Base-by-base conservation (phyloP, 1,140 invertebrate genomes). In the Drosophila arizonae region DNA sequence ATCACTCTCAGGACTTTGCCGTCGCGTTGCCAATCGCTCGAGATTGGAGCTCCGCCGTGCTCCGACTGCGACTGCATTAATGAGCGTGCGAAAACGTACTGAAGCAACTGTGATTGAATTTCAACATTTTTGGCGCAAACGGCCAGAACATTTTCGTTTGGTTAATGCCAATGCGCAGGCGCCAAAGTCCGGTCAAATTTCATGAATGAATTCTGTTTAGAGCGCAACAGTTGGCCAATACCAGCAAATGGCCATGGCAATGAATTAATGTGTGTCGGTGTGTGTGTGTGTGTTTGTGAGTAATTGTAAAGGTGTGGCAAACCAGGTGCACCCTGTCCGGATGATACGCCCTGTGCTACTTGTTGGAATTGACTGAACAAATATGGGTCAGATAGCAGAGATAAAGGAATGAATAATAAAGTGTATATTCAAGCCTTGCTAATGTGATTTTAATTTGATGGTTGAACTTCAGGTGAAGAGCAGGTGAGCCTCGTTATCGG, bases 61-160 rank as follows among this genome's bases (percentile, higher is more conserved):
- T 26, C 36, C 39, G 39, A 41, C 50, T 70, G 64, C 76, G 69
- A 63, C 82, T 51, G 48, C 33, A 21, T 64, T 71, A 73, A 79
- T 87, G 78, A 79, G 76, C 72, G 72, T 72, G 55, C 66, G 66
- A 79, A 82, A 58, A 74, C 82, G 82, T 73, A 86, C 82, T 86
- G 79, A 78, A 43, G 51, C 65, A 73, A 72, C 74, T 68, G 78
- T 87, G 78, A 86, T 76, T 69, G 72, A 72, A 58, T 73, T 68
- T 77, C 72, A 56, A 58, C 4, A 73, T 79, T 81, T 81, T 86
- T 86, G 82, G 82, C 82, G 79, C 82, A 73, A 86, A 86, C 30
- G 33, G 46, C 67, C 46, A 24, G 3, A 6, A 13, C 55, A 43
- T 39, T 46, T 10, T n/a, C 28, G 33, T 17, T 10, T 58, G 15